A percentile compares a stretch with the other conserved stretches of the same genome.
Conservation (phyloP, 2,888 invertebrate species). For the Neria commutata region DNA sequence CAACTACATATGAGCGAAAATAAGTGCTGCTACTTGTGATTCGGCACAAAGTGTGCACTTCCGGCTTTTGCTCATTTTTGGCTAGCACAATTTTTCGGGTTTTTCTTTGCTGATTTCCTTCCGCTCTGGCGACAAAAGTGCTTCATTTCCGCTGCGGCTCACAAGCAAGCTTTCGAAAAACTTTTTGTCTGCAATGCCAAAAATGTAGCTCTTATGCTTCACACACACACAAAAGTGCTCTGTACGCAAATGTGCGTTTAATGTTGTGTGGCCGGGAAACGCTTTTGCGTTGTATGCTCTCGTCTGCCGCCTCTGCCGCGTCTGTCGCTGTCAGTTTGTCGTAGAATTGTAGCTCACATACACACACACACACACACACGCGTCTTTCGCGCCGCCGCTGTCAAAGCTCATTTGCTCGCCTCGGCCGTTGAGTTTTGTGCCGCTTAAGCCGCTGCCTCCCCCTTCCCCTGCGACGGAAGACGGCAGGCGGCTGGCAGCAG, state of each 20-base stretch:
- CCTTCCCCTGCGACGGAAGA: constrained; percentile 15
- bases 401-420: constrained; percentile 30
- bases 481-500: constrained; percentile 40
- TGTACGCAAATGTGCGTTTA: no score
- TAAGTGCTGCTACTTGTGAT: no score
- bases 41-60: background rate
- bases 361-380: background rate
- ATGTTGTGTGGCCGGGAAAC: no score
- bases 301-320: background rate
- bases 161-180: background rate
- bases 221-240: no score
- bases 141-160: constrained; percentile 31
- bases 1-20: no score
- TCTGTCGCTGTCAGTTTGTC: background rate
- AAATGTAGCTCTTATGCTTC: constrained; percentile 5
- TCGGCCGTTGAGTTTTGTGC: no score
- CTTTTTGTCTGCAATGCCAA: no score
- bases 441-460: no score
- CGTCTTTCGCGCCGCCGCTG: background rate
- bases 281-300: constrained; percentile 1
- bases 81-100: background rate
- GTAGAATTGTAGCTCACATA: background rate
- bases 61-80: background rate
- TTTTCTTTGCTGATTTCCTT: constrained; percentile 15
- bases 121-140: constrained; percentile 33